Evolutionary conservation across 2,888 invertebrate species (phyloP).

Genomic region (Calameuta filiformis): DNA sequence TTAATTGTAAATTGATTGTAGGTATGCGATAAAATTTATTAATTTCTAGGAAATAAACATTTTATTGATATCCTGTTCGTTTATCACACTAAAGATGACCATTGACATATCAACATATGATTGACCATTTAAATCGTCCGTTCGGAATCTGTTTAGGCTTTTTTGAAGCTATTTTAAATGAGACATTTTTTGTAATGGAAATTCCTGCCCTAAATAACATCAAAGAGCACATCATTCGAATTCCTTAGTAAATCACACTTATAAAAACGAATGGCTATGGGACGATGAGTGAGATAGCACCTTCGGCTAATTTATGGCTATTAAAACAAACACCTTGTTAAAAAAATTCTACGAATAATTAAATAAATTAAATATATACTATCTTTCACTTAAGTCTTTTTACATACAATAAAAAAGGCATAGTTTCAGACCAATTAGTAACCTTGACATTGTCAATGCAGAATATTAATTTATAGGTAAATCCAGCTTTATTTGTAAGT

Average conservation of each 20-base stretch:
- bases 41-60: background rate
- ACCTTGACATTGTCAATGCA: background rate
- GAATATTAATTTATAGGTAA: background rate
- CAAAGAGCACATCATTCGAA: background rate
- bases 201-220: background rate
- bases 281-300: background rate
- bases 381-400: background rate
- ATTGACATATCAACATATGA: background rate
- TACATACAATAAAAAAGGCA: background rate
- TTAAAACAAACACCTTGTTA: background rate
- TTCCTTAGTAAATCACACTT: background rate
- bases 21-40: background rate
- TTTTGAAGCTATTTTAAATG: background rate
- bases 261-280: background rate
- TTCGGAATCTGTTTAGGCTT: background rate
- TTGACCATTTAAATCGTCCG: background rate
- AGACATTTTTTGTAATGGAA: background rate
- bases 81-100: background rate
- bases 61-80: background rate
- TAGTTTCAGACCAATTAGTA: background rate
- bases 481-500: background rate
- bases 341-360: background rate
- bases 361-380: background rate
- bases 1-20: background rate
- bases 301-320: background rate